phyloP scores from a whole-genome alignment of 2,888 invertebrate genomes.

The Dioctria rufipes region DNA sequence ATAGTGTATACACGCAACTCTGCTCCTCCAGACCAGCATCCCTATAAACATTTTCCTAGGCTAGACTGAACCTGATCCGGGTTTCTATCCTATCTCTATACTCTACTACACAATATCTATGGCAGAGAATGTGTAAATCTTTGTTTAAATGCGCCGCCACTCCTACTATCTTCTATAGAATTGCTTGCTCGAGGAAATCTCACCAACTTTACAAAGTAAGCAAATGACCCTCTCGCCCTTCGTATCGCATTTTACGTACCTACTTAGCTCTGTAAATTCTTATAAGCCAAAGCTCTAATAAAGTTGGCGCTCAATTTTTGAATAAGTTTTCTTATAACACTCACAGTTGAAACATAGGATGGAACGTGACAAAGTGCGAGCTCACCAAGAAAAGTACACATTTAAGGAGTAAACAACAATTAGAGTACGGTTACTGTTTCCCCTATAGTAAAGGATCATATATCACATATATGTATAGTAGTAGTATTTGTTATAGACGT shows the following conservation, averaged over 20 bases:
- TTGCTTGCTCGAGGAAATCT: conserved; percentile 11
- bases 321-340: conserved; percentile 26
- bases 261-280: neutral
- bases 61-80: too few species aligned
- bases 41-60: too few species aligned
- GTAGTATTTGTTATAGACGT: conserved; percentile 17
- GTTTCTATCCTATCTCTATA: too few species aligned
- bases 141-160: neutral
- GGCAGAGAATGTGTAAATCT: conserved; percentile 16
- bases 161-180: too few species aligned
- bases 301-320: conserved; percentile 29
- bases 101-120: too few species aligned
- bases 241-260: neutral
- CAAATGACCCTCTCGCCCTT: neutral
- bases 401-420: conserved; percentile 55
- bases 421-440: conserved; percentile 24
- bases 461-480: too few species aligned
- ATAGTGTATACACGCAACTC: conserved; percentile 13
- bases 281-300: conserved; percentile 24
- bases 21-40: too few species aligned
- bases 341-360: neutral
- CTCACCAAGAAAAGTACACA: conserved; percentile 52
- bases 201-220: neutral
- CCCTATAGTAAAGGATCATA: neutral
- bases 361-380: conserved; percentile 54